Evolutionary conservation across 2,797 vertebrate species (phyloP), one percentile per base, ranked within the genome.

Genomic region (Coendou prehensilis): DNA sequence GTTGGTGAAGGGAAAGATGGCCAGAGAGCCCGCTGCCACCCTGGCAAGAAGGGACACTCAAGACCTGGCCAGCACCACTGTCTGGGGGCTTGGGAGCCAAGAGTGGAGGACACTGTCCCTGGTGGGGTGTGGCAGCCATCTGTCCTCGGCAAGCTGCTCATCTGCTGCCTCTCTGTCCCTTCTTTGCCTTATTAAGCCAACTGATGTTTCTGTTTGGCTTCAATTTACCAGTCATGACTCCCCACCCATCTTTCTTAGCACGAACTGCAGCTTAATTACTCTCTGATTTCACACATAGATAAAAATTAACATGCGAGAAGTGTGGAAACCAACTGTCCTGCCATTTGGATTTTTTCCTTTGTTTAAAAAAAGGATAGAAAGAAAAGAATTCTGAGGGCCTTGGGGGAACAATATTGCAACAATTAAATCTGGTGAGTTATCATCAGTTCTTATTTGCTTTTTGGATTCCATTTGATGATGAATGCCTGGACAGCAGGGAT

Each of bases 201-300:
- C 63, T 67, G 96, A 94, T 92, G 73, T 73, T 93, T 96, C 95
- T 83, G 63, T 96, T 82, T 71, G 89, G 75, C 75, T 95, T 67
- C 45, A 37, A 57, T 93, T 92, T 92, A 41, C 91, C 33, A 69
- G 88, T 37, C 45, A 0, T n/a, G 78, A 33, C 86, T 95, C 90
- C 79, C 87, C 59, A 95, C 93, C 92, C 76, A 91, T 97, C 93
- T 96, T 96, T 56, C 97, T 97, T 89, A 96, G 94, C 84, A 89
- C 69, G 84, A 96, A 95, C 54, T n/a, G 78, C 61, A 37, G 80
- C 76, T 95, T 91, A 95, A 93, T 97, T 96, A 50, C 61, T 95
- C 76, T 45, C 73, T 85, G 92, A 97, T 96, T 97, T 97, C 78
- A 93, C 81, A 97, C 81, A 78, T 30, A 96, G 94, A 95, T 95